Evolutionary conservation across 2,113 vertebrate species (phyloP), one percentile per base, ranked within the genome.

Genomic region (Bagarius yarrelli): DNA sequence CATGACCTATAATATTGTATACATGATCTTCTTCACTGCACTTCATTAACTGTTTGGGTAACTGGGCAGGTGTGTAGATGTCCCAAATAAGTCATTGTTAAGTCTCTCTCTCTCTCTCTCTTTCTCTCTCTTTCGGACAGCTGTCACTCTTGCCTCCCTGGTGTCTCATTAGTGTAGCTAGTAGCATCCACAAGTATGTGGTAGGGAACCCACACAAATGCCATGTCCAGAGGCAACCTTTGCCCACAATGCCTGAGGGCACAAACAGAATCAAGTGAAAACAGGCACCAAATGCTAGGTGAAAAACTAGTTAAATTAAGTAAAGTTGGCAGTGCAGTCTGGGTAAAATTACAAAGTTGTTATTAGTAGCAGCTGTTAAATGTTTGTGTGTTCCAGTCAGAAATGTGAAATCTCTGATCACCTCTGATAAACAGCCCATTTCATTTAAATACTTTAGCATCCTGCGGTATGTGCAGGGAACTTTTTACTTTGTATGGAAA

Each of bases 111-210:
- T 67, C 25, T 18, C 57, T 16, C 30, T n/a, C 79, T 79, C 66
- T 88, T 71, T 67, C 73, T 75, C 44, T 50, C 76, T 73, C 76
- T 44, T 16, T 36, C 16, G 53, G 77, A 60, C 56, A 69, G 40
- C 27, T 32, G n/a, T 77, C 77, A 79, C 55, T 76, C 40, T 67
- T 78, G 36, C 34, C 57, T 89, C 89, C 89, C 87, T 63, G 5
- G 84, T 87, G 89, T 83, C 87, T 92, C 87, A 90, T 92, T 92
- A 92, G 88, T 71, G 85, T 72, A 69, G 84, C 72, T 79, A 83
- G 83, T 87, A 84, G 82, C 87, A 74, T 79, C 77, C 75, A 81
- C 89, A 73, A 82, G 70, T 83, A 64, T 77, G 83, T 67, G 63
- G 72, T 86, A 78, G 82, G 80, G 83, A 88, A 86, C 52, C 72